Evolutionary conservation across 2,888 invertebrate species (phyloP), one percentile per base, ranked within the genome.

Genomic region (Apodemia mormo): DNA sequence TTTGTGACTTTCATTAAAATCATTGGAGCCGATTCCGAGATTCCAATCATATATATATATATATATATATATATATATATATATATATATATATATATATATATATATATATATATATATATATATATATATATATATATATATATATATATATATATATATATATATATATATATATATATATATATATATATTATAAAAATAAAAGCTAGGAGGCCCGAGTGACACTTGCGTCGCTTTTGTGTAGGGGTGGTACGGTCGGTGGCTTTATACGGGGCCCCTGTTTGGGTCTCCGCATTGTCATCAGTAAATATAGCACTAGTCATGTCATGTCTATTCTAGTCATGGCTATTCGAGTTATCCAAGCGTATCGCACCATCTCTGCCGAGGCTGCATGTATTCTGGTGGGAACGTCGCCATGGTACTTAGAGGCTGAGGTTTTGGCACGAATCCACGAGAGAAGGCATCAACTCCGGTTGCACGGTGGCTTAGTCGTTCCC

Each of bases 251-350:
- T 58, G 9, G 45, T 71, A 2, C 43, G 68, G 1, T 64, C 68
- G 4, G 67, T 68, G 67, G 68, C 68, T 2, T 37, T 71, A 2
- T 67, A 67, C 64, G 67, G 68, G 29, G 68, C 68, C 1, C 43
- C 61, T 2, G 61, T 68, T 1, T 68, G 61, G 61, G 61, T 45
- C n/a, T 43, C 56, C 29, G 45, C 29, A 9, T 10, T 68, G 58
- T 22, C 33, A 8, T 29, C 29, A 30, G 12, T 6, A 14, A 68
- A 68, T 30, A 12, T 61, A 2, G 45, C 68, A 5, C 45, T 45
- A 58, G 12, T 67, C n/a, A n/a, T n/a, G 4, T 22, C 22, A 56
- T 56, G 2, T 8, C 54, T 1, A 22, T 22, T 22, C 54, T 7
- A 0, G 54, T 54, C n/a, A 54, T 54, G 54, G 54, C 54, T 8